These are phyloP conservation scores for Congeria kusceri DNA, from an alignment of 2,888 invertebrate species.

Conservation along the genomic window DNA sequence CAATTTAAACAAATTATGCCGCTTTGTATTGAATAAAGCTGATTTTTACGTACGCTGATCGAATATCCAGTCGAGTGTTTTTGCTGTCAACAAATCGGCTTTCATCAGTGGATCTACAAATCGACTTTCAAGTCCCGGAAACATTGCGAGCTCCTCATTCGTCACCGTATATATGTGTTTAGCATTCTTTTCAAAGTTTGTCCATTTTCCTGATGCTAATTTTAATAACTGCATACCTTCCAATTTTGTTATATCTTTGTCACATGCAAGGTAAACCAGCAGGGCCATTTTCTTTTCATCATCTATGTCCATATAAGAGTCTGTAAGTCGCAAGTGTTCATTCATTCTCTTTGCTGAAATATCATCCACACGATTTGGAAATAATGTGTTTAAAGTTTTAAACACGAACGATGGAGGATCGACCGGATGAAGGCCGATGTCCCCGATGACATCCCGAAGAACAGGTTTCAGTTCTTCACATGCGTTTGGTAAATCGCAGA, in stretches of 20 bases:
- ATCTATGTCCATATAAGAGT: background rate
- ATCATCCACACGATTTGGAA: background rate
- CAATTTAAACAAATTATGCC: too few relatives aligned
- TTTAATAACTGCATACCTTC: background rate
- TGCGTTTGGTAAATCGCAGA: background rate
- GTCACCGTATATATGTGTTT: background rate
- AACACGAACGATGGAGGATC: background rate
- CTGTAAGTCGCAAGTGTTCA: background rate
- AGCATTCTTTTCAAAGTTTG: background rate
- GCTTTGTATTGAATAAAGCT: too few relatives aligned
- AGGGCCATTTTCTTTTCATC: background rate
- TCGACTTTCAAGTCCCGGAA: background rate
- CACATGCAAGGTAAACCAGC: background rate
- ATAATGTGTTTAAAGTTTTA: background rate
- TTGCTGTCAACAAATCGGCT: too few relatives aligned
- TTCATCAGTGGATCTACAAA: background rate
- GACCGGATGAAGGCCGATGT: background rate
- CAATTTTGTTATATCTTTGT: background rate
- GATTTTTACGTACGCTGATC: too few relatives aligned
- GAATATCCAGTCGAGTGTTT: too few relatives aligned
- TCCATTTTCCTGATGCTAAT: slow-evolving; percentile 4
- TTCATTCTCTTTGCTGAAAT: background rate
- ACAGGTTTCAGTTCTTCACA: background rate
- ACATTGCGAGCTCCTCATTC: background rate
- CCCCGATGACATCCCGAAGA: background rate